A percentile compares a stretch with the other conserved stretches of the same genome.
phyloP scores from a whole-genome alignment of 2,797 vertebrate species.

The Champsocephalus gunnari region DNA sequence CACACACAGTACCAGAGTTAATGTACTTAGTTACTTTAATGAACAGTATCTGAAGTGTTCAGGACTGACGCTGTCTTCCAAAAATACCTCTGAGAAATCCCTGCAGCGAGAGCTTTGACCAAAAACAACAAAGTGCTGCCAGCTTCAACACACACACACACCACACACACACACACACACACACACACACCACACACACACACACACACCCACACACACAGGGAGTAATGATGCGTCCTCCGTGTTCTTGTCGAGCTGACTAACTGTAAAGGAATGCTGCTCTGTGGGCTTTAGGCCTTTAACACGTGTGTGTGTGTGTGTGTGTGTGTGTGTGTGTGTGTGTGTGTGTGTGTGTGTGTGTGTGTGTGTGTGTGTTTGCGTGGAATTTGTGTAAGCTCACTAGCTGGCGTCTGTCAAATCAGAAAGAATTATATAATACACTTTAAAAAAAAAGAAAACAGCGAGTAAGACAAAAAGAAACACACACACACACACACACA shows the following conservation, averaged over 20 bases:
- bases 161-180: conserved; percentile 5
- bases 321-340: background rate
- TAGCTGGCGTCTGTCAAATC: conserved; percentile 31
- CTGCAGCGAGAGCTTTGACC: no score
- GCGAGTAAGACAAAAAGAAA: background rate
- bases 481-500: no score
- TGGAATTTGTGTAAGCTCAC: conserved; percentile 8
- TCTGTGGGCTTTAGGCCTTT: conserved; percentile 46
- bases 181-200: conserved; percentile 30
- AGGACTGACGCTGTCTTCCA: no score
- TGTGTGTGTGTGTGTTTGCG: background rate
- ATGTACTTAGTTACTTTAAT: no score
- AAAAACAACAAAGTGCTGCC: no score
- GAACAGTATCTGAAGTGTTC: no score
- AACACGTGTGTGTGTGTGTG: background rate
- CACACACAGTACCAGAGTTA: no score
- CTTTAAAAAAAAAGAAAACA: conserved; percentile 10
- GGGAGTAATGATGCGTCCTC: conserved; percentile 25
- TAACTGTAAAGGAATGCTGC: conserved; percentile 63
- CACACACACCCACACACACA: conserved; percentile 22
- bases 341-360: background rate
- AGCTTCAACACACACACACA: no score
- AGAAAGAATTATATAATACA: conserved; percentile 21
- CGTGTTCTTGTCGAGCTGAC: conserved; percentile 52
- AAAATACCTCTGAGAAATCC: no score